Evolutionary conservation across 2,888 invertebrate genomes (phyloP).

Genomic region (Ecliptopera silaceata): DNA sequence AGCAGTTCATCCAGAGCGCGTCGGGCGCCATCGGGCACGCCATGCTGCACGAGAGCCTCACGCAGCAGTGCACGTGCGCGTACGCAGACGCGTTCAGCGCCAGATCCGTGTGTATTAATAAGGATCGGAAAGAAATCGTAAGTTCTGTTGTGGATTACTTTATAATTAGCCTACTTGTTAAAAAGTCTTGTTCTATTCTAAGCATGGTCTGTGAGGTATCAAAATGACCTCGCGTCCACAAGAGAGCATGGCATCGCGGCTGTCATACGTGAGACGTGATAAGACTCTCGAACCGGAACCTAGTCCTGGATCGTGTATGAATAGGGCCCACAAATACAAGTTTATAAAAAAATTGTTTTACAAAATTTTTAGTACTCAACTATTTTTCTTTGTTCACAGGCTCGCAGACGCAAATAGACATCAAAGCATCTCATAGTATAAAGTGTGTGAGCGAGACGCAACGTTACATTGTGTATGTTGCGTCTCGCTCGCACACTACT

Average conservation of each 20-base stretch:
- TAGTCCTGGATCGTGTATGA: no score
- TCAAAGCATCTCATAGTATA: slow-evolving; percentile 22
- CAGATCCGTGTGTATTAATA: slow-evolving; percentile 61
- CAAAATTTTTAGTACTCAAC: not conserved
- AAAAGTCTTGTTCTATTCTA: no score
- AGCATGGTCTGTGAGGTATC: no score
- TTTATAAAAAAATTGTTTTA: no score
- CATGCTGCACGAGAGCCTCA: slow-evolving; percentile 58
- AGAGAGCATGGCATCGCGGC: no score
- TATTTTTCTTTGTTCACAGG: slow-evolving; percentile 46
- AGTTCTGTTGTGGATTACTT: slow-evolving; percentile 27
- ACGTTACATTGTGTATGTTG: slow-evolving; percentile 35
- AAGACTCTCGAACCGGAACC: no score
- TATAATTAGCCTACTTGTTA: not conserved
- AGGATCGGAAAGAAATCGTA: slow-evolving; percentile 67
- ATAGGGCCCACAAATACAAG: no score
- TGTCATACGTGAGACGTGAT: no score
- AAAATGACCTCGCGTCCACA: no score
- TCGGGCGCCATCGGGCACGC: slow-evolving; percentile 69
- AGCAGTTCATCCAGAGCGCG: slow-evolving; percentile 83
- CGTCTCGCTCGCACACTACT: slow-evolving; percentile 42
- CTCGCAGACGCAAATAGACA: slow-evolving; percentile 66
- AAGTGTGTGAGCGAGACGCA: slow-evolving; percentile 42
- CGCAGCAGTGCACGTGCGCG: slow-evolving; percentile 72
- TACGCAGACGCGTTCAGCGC: slow-evolving; percentile 60